These are phyloP conservation scores for Arrhopalites spinosus DNA, from an alignment of 2,888 invertebrate species.

Conservation along the genomic window DNA sequence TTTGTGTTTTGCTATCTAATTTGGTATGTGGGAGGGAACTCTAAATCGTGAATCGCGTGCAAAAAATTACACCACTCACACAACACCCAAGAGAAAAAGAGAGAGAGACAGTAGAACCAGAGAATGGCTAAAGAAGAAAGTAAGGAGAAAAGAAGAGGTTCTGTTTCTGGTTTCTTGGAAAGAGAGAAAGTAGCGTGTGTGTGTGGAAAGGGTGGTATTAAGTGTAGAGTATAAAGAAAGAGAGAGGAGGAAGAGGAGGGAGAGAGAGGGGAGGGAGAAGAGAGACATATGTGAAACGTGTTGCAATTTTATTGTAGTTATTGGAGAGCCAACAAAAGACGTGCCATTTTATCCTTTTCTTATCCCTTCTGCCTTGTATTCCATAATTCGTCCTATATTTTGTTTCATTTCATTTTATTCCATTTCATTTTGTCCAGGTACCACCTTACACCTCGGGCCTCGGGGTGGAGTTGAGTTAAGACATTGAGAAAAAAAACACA, in stretches of 20 bases:
- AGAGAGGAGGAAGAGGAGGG: not conserved
- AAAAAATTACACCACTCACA: conserved; percentile 34
- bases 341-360: conserved; percentile 2
- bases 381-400: not conserved
- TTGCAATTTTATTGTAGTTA: conserved; percentile 18
- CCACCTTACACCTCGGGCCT: too few species aligned
- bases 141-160: not conserved
- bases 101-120: not conserved
- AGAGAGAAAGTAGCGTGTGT: too few species aligned
- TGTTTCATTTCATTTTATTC: not conserved
- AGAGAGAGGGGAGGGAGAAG: not conserved
- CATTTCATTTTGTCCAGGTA: too few species aligned
- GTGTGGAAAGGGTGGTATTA: too few species aligned
- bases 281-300: not conserved
- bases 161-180: not conserved
- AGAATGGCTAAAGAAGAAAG: not conserved
- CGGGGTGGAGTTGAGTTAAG: too few species aligned
- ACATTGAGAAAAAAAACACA: too few species aligned
- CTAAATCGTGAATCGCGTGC: conserved; percentile 37
- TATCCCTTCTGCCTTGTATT: not conserved
- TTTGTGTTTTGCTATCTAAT: conserved; percentile 20
- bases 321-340: not conserved
- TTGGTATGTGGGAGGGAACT: conserved; percentile 32
- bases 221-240: not conserved
- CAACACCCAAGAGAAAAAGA: conserved; percentile 15